These are phyloP conservation scores for Delphinus delphis DNA, from an alignment of 2,113 vertebrate species.

Conservation along the genomic window DNA sequence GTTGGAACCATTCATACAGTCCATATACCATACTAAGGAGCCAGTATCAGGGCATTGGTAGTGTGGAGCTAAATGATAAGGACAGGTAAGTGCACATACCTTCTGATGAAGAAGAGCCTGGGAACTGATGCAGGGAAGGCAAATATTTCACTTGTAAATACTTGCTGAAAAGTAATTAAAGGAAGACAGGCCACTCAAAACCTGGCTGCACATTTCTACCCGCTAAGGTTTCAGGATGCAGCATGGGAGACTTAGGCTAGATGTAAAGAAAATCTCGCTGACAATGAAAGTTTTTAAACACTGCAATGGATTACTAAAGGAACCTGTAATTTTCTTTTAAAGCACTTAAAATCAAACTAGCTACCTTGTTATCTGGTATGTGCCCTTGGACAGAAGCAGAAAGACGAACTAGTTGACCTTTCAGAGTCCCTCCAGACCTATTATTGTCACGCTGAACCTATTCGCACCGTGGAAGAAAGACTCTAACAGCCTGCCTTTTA, in stretches of 20 bases:
- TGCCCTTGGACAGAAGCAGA: constrained; percentile 65
- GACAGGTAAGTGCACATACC: background rate
- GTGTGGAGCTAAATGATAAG: background rate
- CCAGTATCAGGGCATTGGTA: background rate
- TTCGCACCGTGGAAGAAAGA: constrained; percentile 55
- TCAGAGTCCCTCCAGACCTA: constrained; percentile 63
- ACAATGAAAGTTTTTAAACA: constrained; percentile 72
- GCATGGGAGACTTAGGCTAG: background rate
- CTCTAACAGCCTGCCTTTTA: constrained; percentile 60
- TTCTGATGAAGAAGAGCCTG: background rate
- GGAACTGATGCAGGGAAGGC: background rate
- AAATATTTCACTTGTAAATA: background rate
- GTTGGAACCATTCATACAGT: background rate
- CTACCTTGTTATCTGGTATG: constrained; percentile 65
- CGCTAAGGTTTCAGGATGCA: constrained; percentile 44
- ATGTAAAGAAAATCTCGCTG: constrained; percentile 67
- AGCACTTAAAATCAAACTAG: constrained; percentile 58
- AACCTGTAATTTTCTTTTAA: constrained; percentile 66
- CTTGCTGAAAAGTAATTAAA: constrained; percentile 53
- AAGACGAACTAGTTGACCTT: constrained; percentile 74
- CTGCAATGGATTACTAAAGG: constrained; percentile 52
- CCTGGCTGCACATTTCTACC: constrained; percentile 41
- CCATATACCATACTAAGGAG: background rate
- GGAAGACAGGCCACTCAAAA: constrained; percentile 45
- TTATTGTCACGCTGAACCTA: constrained; percentile 68